Percentiles rank a stretch among this genome's conserved stretches.
These are phyloP conservation scores for Amazonetta brasiliensis DNA, from an alignment of 2,797 vertebrate species.

Conservation along the genomic window DNA sequence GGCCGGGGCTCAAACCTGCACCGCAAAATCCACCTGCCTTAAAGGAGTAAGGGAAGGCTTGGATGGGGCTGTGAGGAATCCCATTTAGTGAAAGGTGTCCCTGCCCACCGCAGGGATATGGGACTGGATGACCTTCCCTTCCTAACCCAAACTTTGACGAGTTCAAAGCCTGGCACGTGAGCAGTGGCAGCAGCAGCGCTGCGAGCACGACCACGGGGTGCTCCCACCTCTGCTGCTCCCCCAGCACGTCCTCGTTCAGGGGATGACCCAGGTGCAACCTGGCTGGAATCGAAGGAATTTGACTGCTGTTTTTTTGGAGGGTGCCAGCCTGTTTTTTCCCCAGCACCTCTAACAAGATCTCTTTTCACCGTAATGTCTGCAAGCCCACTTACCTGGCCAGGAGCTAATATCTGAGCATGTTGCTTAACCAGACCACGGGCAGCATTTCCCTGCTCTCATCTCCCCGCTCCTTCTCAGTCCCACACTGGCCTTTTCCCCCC, in stretches of 20 bases:
- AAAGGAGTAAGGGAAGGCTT: not conserved
- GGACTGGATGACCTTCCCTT: not conserved
- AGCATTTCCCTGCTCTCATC: not conserved
- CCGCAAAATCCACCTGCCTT: not conserved
- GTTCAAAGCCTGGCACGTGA: rapidly evolving
- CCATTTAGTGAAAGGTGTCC: not conserved
- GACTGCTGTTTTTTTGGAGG: not conserved
- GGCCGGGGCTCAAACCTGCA: not conserved
- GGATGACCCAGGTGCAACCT: not conserved
- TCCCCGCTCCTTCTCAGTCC: not conserved
- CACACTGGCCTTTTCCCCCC: not conserved
- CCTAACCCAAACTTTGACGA: not conserved
- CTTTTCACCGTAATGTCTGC: not conserved
- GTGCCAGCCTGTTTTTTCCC: not conserved
- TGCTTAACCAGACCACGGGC: conserved; percentile 30
- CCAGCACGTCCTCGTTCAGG: not conserved
- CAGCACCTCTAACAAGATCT: not conserved
- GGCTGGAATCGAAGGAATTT: not conserved
- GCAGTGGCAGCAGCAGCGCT: not conserved
- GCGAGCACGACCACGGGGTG: rapidly evolving
- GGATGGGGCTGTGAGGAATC: not conserved
- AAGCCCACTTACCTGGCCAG: not conserved
- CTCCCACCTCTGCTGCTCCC: not conserved
- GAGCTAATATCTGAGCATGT: not conserved
- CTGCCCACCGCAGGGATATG: not conserved